Evolutionary conservation across 2,113 vertebrate species (phyloP).

Genomic region (Bos javanicus): DNA sequence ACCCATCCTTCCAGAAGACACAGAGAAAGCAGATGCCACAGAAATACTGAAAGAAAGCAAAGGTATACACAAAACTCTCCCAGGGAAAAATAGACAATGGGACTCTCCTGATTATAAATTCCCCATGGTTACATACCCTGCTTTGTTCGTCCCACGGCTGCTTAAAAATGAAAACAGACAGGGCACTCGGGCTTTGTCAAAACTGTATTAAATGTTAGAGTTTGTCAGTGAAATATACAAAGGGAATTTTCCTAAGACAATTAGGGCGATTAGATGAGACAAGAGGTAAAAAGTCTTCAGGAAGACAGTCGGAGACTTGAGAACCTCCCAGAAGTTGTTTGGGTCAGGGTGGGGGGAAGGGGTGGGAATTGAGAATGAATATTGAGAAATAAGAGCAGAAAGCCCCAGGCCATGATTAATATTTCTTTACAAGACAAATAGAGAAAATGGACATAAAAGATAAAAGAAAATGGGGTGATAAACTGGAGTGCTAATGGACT

Average conservation of each 20-base stretch:
- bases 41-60: slow-evolving; percentile 81
- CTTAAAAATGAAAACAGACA: background rate
- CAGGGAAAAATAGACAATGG: background rate
- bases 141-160: background rate
- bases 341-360: accelerated
- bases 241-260: background rate
- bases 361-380: background rate
- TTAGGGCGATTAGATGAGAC: background rate
- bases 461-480: background rate
- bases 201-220: background rate
- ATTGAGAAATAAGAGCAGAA: background rate
- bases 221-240: background rate
- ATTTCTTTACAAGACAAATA: background rate
- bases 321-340: background rate
- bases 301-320: background rate
- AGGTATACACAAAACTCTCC: slow-evolving; percentile 74
- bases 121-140: background rate
- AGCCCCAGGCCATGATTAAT: background rate
- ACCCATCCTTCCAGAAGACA: slow-evolving; percentile 77
- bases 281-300: background rate
- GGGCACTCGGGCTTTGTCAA: background rate
- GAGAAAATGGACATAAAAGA: background rate
- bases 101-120: background rate
- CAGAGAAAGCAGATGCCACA: slow-evolving; percentile 72
- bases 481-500: background rate